Evolutionary conservation across 1,140 invertebrate genomes (phyloP).

Genomic region (Formica selysi): DNA sequence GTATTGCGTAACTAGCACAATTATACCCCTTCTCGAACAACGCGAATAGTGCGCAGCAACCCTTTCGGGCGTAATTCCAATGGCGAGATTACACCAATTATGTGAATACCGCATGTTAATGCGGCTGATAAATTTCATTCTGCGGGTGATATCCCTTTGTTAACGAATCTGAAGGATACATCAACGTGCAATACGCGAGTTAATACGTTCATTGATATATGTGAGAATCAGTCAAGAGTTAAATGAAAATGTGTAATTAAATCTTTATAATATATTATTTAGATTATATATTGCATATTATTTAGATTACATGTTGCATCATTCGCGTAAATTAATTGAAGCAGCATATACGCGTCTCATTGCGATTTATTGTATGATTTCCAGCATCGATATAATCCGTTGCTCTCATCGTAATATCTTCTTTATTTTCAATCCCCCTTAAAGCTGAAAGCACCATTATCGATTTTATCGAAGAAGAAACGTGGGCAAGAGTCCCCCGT

Average conservation of each 20-base stretch:
- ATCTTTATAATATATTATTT: background rate
- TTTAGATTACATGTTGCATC: background rate
- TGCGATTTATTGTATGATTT: background rate
- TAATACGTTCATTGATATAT: background rate
- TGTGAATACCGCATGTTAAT: conserved; percentile 41
- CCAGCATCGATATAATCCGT: background rate
- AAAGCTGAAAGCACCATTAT: conserved; percentile 5
- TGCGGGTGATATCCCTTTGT: conserved; percentile 19
- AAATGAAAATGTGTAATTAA: background rate
- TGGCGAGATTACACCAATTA: conserved; percentile 47
- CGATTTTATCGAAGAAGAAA: background rate
- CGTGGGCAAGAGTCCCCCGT: background rate
- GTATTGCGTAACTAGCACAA: conserved; percentile 51
- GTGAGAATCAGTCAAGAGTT: background rate
- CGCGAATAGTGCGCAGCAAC: conserved; percentile 29
- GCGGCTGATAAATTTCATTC: conserved; percentile 50
- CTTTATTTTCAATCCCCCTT: background rate
- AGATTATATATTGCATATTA: background rate
- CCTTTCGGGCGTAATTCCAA: conserved; percentile 45
- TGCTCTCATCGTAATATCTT: background rate
- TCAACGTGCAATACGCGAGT: background rate
- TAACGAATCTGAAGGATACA: background rate
- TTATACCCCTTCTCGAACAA: conserved; percentile 38
- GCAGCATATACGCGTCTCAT: background rate
- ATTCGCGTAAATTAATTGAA: background rate